Evolutionary conservation across 1,140 invertebrate genomes (phyloP).

Genomic region (Hermetia illucens): DNA sequence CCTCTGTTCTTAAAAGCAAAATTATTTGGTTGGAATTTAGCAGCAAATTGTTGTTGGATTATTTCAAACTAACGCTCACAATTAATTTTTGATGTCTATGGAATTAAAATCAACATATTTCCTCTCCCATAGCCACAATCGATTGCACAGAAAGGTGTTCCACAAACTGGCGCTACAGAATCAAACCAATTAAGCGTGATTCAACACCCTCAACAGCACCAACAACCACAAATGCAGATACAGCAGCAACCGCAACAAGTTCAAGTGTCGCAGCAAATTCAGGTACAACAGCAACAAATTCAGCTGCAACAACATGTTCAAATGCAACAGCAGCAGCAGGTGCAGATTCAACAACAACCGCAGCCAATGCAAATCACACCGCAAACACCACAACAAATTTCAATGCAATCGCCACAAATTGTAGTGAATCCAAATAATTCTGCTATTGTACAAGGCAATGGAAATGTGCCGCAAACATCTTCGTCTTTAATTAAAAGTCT

Average conservation of each 20-base stretch:
- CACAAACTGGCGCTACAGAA: neutral
- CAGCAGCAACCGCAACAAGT: conserved; percentile 9
- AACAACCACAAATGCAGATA: neutral
- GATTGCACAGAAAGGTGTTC: neutral
- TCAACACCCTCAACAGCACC: conserved; percentile 10
- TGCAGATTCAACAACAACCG: conserved; percentile 17
- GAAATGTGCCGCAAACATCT: too few relatives aligned
- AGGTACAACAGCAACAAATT: conserved; percentile 9
- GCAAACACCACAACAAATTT: too few relatives aligned
- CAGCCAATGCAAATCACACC: conserved; percentile 12
- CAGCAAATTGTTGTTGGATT: too few relatives aligned
- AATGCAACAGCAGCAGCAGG: conserved; percentile 31
- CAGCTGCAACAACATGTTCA: conserved; percentile 21
- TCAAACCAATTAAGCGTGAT: neutral
- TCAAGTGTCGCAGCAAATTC: conserved; percentile 11
- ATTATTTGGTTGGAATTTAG: too few relatives aligned
- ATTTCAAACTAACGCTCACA: too few relatives aligned
- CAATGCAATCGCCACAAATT: too few relatives aligned
- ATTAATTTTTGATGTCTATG: too few relatives aligned
- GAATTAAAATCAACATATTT: too few relatives aligned
- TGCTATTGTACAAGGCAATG: too few relatives aligned
- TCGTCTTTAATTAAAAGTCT: conserved; percentile 72
- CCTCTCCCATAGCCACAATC: neutral
- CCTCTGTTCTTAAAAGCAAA: too few relatives aligned
- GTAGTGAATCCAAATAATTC: too few relatives aligned